Evolutionary conservation across 2,888 invertebrate genomes (phyloP).

Genomic region (Heteromurus nitidus): DNA sequence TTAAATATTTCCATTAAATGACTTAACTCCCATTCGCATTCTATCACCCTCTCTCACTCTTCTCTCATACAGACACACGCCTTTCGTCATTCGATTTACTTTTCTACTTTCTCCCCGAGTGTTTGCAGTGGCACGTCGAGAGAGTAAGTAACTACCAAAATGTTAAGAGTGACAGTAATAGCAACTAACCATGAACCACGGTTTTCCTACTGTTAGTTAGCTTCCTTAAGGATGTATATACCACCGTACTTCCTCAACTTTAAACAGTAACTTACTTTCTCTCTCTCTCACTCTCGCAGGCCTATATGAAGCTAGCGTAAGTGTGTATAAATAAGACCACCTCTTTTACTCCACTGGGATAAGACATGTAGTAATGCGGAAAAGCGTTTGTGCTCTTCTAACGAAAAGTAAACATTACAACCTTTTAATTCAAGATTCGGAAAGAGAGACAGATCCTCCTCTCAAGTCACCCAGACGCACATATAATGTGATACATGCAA

Average conservation of each 20-base stretch:
- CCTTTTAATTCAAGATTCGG: constrained; percentile 63
- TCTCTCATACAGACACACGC: constrained; percentile 22
- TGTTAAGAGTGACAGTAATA: constrained; percentile 53
- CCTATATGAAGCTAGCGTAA: not conserved
- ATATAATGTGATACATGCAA: too few species aligned
- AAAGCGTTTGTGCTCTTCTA: constrained; percentile 53
- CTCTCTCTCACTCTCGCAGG: not conserved
- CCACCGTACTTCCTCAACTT: not conserved
- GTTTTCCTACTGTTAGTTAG: constrained; percentile 32
- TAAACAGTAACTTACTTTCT: not conserved
- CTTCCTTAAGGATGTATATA: constrained; percentile 6
- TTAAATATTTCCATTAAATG: constrained; percentile 67
- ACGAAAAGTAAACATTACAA: constrained; percentile 66
- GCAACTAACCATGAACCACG: constrained; percentile 45
- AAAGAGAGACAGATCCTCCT: constrained; percentile 48
- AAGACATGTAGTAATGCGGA: constrained; percentile 64
- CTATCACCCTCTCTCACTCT: constrained; percentile 36
- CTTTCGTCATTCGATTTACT: constrained; percentile 51
- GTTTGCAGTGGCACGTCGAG: constrained; percentile 45
- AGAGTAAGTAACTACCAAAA: constrained; percentile 9
- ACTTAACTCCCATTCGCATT: constrained; percentile 64
- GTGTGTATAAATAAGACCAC: constrained; percentile 23
- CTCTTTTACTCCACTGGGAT: constrained; percentile 59
- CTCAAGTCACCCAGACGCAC: constrained; percentile 33
- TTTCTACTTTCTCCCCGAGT: constrained; percentile 12